phyloP scores from a whole-genome alignment of 2,888 invertebrate species.

The Teinopalpus imperialis region DNA sequence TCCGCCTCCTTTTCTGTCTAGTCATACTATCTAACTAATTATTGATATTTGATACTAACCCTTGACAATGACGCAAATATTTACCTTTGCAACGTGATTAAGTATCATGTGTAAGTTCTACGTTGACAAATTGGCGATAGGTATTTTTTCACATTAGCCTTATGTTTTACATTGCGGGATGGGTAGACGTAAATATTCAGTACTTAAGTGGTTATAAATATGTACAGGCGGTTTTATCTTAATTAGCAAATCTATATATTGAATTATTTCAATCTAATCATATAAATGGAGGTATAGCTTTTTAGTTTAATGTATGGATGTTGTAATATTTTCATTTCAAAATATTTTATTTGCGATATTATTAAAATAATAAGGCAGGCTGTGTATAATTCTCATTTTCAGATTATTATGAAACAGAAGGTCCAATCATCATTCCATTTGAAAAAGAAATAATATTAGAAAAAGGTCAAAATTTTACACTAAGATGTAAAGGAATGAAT shows the following conservation, averaged over 20 bases:
- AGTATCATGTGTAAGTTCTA: constrained; percentile 38
- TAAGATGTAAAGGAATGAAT: constrained; percentile 56
- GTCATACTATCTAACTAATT: constrained; percentile 57
- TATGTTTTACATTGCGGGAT: constrained; percentile 2
- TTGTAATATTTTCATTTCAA: constrained; percentile 16
- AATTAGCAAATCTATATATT: background rate
- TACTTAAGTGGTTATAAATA: too few species aligned
- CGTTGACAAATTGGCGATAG: constrained; percentile 40
- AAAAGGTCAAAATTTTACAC: constrained; percentile 63
- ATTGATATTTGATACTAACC: constrained; percentile 48
- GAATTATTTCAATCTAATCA: background rate
- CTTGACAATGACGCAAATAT: constrained; percentile 45
- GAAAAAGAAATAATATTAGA: constrained; percentile 60
- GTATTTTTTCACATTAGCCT: constrained; percentile 32
- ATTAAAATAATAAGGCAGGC: constrained; percentile 22
- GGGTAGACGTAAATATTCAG: background rate
- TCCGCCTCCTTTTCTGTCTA: constrained; percentile 31
- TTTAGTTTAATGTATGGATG: too few species aligned
- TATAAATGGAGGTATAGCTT: too few species aligned
- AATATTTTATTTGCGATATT: constrained; percentile 28
- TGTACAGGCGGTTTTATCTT: too few species aligned
- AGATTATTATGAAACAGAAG: constrained; percentile 56
- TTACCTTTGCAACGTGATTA: constrained; percentile 50
- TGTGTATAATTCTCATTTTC: constrained; percentile 51
- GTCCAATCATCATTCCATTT: constrained; percentile 58